phyloP scores from a whole-genome alignment of 92 coral and sea anemone genomes.

The Paragorgia papillata region DNA sequence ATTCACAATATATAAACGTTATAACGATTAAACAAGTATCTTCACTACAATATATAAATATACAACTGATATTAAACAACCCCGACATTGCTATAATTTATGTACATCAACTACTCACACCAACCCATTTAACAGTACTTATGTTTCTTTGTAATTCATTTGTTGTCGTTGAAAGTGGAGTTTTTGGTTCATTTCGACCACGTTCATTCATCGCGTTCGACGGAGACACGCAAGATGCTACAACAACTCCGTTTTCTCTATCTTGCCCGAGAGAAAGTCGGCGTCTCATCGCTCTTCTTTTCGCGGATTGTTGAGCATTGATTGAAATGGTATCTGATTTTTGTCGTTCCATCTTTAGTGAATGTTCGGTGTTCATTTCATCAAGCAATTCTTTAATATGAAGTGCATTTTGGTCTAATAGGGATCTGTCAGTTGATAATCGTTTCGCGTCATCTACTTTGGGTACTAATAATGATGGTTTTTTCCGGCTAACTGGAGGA shows the following conservation, averaged over 20 bases:
- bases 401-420: slow-evolving; percentile 89
- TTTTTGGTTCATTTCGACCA: slow-evolving; percentile 1
- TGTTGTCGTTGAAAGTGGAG: neutral
- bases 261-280: slow-evolving; percentile 93
- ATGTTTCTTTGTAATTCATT: slow-evolving; percentile 22
- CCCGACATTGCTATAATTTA: neutral
- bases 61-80: slow-evolving; percentile 10
- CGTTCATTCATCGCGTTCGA: slow-evolving; percentile 14
- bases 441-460: slow-evolving; percentile 42
- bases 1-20: neutral
- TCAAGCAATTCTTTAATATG: slow-evolving; percentile 89
- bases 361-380: slow-evolving; percentile 95
- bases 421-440: slow-evolving; percentile 59
- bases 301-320: slow-evolving; percentile 91
- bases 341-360: slow-evolving; percentile 90
- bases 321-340: slow-evolving; percentile 94
- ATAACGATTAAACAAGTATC: slow-evolving; percentile 11
- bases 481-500: slow-evolving; percentile 60
- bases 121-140: slow-evolving; percentile 39
- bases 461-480: slow-evolving; percentile 20
- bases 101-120: slow-evolving; percentile 37
- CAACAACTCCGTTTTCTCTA: slow-evolving; percentile 50
- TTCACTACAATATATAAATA: slow-evolving; percentile 33
- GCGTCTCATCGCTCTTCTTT: slow-evolving; percentile 79
- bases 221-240: slow-evolving; percentile 22